Conservation (phyloP, 2,797 vertebrate genomes). For the Heteromormyrus szaboi region DNA sequence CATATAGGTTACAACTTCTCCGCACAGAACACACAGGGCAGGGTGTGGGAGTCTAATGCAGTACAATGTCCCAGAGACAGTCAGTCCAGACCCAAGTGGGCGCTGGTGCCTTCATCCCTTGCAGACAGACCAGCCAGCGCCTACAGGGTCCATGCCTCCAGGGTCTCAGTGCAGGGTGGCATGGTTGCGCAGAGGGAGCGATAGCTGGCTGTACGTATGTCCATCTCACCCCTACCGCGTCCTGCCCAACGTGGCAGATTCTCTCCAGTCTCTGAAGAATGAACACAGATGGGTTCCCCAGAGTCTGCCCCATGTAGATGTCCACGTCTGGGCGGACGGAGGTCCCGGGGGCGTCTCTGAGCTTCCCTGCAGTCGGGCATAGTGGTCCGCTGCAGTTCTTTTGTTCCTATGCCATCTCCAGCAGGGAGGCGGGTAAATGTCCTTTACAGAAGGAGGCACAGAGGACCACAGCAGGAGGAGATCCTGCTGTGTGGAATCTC, state of each 20-base stretch:
- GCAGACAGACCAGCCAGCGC: background rate
- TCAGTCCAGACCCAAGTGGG: background rate
- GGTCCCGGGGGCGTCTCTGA: background rate
- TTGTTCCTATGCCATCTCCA: slow-evolving; percentile 2
- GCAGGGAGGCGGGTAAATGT: slow-evolving; percentile 10
- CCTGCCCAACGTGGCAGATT: background rate
- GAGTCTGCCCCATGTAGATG: background rate
- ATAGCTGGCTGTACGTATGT: background rate
- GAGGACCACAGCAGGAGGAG: background rate
- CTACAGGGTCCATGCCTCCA: background rate
- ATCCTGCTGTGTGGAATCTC: background rate
- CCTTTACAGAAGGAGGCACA: background rate
- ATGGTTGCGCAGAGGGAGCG: background rate
- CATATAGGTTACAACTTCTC: background rate
- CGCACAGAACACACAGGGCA: background rate
- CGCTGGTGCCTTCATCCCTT: background rate
- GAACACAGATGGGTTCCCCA: slow-evolving; percentile 22
- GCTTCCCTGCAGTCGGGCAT: background rate
- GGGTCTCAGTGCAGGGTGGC: background rate
- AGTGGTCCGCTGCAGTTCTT: background rate
- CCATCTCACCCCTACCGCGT: background rate
- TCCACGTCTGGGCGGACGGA: background rate
- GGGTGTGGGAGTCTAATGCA: background rate
- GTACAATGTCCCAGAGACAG: slow-evolving; percentile 3
- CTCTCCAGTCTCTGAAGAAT: background rate